Evolutionary conservation across 1,140 invertebrate genomes (phyloP).

Genomic region (Aplysia californica): DNA sequence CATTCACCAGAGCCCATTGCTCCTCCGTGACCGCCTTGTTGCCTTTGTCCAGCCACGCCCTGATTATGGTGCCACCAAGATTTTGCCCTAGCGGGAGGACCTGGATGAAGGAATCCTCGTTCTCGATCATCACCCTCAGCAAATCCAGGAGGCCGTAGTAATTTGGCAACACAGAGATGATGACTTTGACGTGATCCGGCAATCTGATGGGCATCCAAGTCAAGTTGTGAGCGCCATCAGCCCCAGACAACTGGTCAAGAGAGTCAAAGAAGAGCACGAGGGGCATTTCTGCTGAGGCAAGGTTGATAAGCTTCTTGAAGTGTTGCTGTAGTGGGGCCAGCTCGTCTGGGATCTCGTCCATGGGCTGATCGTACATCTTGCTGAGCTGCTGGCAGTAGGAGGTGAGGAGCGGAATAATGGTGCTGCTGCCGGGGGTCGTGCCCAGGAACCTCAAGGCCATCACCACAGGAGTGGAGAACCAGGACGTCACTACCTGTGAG

Average conservation of each 20-base stretch:
- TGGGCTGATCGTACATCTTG: constrained; percentile 92
- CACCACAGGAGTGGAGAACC: constrained; percentile 73
- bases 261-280: constrained; percentile 66
- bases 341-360: constrained; percentile 95
- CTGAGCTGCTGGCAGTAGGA: constrained; percentile 96
- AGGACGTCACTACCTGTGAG: constrained; percentile 41
- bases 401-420: constrained; percentile 91
- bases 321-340: constrained; percentile 94
- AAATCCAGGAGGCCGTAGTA: constrained; percentile 64
- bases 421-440: constrained; percentile 96
- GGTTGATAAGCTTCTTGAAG: constrained; percentile 88
- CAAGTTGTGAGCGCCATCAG: constrained; percentile 93
- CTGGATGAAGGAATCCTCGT: constrained; percentile 86
- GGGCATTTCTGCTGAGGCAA: constrained; percentile 65
- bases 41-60: constrained; percentile 94
- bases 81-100: constrained; percentile 74
- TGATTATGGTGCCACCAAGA: constrained; percentile 92
- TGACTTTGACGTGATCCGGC: constrained; percentile 90
- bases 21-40: constrained; percentile 82
- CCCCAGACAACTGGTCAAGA: constrained; percentile 80
- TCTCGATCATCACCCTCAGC: constrained; percentile 89
- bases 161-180: constrained; percentile 74
- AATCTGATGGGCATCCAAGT: constrained; percentile 95
- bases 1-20: constrained; percentile 94
- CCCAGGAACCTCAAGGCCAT: constrained; percentile 93